These are phyloP conservation scores for Eupithecia insigniata DNA, from an alignment of 2,888 invertebrate species.

Conservation along the genomic window DNA sequence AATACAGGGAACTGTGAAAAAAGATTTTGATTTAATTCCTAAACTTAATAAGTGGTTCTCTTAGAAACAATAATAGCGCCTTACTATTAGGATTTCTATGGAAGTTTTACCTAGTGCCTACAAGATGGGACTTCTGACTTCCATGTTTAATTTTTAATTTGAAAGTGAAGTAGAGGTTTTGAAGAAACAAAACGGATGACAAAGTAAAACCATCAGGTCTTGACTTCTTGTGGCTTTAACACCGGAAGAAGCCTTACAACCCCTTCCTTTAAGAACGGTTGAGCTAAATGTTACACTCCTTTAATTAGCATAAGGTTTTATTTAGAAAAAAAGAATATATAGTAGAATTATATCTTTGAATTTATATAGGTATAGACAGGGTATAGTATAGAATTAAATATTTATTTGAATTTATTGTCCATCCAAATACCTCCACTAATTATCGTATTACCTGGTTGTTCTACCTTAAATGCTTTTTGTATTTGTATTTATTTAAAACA, in stretches of 20 bases:
- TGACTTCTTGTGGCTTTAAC: slow-evolving; percentile 30
- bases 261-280: slow-evolving; percentile 14
- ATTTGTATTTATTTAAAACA: too few species aligned
- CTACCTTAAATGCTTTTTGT: too few species aligned
- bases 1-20: background rate
- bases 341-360: too few species aligned
- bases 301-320: background rate
- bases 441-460: background rate
- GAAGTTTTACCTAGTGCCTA: too few species aligned
- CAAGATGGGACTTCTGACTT: background rate
- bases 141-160: background rate
- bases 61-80: too few species aligned
- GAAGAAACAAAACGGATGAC: slow-evolving; percentile 22
- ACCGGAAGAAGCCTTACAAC: slow-evolving; percentile 34
- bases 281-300: background rate
- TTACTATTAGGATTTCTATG: too few species aligned
- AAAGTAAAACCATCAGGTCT: slow-evolving; percentile 16
- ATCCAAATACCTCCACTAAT: background rate
- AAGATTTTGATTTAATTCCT: background rate
- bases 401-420: background rate
- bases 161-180: background rate
- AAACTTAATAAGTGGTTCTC: background rate
- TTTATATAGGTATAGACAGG: too few species aligned
- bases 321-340: background rate
- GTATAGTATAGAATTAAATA: too few species aligned